Base-by-base conservation (phyloP, 2,888 invertebrate species). In the Melinopterus prodromus region DNA sequence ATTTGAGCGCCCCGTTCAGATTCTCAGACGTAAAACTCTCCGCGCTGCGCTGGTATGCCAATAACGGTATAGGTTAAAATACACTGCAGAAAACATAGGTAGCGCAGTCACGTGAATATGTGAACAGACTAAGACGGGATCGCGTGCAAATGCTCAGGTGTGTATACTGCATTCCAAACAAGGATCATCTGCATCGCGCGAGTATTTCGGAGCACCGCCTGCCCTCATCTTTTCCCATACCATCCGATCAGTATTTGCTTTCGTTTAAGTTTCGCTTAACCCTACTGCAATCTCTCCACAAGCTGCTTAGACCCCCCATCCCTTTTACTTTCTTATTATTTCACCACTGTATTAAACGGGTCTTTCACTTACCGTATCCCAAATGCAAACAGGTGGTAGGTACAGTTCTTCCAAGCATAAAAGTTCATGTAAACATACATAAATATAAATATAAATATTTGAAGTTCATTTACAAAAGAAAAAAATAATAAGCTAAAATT, bases 81-180 rank as follows among this genome's bases (percentile, higher is more conserved):
- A 82, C 81, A 80, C 80, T 80, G 81, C 80, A 81, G 83, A 83
- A 84, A 80, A 84, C 85, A 85, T 84, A 84, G 84, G 81, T 83
- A 85, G 84, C 84, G 84, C 81, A 83, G 82, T 83, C 84, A 83
- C 82, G 82, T 77, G 82, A 84, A 84, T 84, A 84, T 84, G 83
- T 83, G 83, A 84, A 84, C 82, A 81, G 78, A 81, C 81, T 53
- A 35, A 37, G 74, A 74, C 36, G 74, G 37, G 81, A 78, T 81
- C 79, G 82, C 83, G 81, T 84, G 84, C 84, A 85, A 85, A 85
- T 85, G 84, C 84, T 84, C 84, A 84, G 83, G 83, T 83, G 82
- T 83, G 12, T 82, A 84, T 83, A 82, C 84, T 85, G 85, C 85
- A 85, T 85, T 81, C 82, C 82, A 85, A 85, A 84, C 82, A 83